Evolutionary conservation across 2,797 vertebrate genomes (phyloP).

Genomic region (Ciconia nigra): DNA sequence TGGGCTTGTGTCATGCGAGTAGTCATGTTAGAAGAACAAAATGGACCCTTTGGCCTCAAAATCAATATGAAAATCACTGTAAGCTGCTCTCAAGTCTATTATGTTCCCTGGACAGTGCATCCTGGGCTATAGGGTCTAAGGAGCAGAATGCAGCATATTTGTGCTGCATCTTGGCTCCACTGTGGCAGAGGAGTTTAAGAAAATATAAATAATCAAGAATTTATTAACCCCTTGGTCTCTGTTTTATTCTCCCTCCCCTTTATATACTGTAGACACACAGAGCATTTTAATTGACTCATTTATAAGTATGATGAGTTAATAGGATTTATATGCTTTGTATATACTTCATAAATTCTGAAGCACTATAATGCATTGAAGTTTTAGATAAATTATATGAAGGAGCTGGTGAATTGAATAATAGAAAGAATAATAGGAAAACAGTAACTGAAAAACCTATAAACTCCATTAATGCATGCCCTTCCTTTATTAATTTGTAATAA

Average conservation of each 20-base stretch:
- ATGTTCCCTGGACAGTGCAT: background rate
- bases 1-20: background rate
- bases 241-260: slow-evolving; percentile 15
- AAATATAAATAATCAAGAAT: slow-evolving; percentile 56
- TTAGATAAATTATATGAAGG: slow-evolving; percentile 56
- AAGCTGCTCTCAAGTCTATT: background rate
- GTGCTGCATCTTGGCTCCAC: background rate
- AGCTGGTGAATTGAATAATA: slow-evolving; percentile 65
- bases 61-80: background rate
- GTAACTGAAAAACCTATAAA: slow-evolving; percentile 71
- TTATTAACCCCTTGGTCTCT: slow-evolving; percentile 59
- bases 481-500: slow-evolving; percentile 75
- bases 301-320: slow-evolving; percentile 66
- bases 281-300: slow-evolving; percentile 62
- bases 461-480: slow-evolving; percentile 49
- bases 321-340: slow-evolving; percentile 66
- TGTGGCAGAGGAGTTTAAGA: slow-evolving; percentile 38
- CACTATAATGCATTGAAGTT: slow-evolving; percentile 28
- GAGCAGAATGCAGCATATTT: background rate
- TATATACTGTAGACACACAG: slow-evolving; percentile 13
- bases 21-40: background rate
- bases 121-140: background rate
- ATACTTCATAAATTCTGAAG: slow-evolving; percentile 68
- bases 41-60: background rate
- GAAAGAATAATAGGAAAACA: slow-evolving; percentile 70